These are phyloP conservation scores for Leptinotarsa peninsularis DNA, from an alignment of 2,888 invertebrate species.

Conservation along the genomic window DNA sequence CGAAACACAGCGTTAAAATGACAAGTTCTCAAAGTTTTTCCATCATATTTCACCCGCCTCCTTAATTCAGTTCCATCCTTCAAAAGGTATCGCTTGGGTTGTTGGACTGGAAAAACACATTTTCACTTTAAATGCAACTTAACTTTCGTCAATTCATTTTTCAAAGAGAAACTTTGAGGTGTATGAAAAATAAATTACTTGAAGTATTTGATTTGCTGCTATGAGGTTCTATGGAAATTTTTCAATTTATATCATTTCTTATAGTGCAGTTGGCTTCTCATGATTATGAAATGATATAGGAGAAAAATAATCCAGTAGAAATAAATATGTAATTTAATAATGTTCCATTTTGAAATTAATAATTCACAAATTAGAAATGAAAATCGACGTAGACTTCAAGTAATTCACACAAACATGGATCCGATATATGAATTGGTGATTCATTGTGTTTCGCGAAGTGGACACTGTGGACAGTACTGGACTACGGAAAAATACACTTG, in stretches of 20 bases:
- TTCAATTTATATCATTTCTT: conserved; percentile 23
- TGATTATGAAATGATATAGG: background rate
- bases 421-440: no score
- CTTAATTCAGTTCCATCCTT: conserved; percentile 56
- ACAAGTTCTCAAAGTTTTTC: conserved; percentile 59
- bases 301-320: background rate
- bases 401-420: no score
- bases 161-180: conserved; percentile 14
- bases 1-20: conserved; percentile 56
- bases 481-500: no score
- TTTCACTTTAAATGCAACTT: conserved; percentile 41
- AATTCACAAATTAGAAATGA: no score
- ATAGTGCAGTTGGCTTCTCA: background rate
- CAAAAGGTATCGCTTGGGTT: conserved; percentile 47
- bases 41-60: conserved; percentile 57
- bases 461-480: no score
- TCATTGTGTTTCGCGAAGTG: no score
- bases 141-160: conserved; percentile 38
- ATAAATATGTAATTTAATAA: background rate
- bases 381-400: no score
- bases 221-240: conserved; percentile 23
- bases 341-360: no score
- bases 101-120: conserved; percentile 54
- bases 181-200: conserved; percentile 29
- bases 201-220: conserved; percentile 15